These are phyloP conservation scores for Ophioderma brevispina DNA, from an alignment of 35 echinoderm and acorn worm species.

Conservation along the genomic window DNA sequence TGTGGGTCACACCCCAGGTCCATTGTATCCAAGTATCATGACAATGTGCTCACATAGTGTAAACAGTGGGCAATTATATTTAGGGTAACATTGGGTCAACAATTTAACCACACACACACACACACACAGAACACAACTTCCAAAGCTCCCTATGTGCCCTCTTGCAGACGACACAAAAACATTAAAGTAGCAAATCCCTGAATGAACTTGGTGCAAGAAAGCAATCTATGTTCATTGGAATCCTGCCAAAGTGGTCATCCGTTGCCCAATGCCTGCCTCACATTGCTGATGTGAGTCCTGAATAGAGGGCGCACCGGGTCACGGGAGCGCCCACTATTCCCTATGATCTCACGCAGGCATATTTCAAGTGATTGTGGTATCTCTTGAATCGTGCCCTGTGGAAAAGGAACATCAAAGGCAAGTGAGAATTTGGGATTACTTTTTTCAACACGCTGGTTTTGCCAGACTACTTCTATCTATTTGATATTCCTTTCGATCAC, in stretches of 20 bases:
- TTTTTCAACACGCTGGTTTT: too few species aligned
- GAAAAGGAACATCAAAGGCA: background rate
- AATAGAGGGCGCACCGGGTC: constrained; percentile 80
- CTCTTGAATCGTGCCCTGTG: constrained; percentile 97
- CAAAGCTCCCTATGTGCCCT: too few species aligned
- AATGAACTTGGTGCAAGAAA: constrained; percentile 77
- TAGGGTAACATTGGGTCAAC: constrained; percentile 97
- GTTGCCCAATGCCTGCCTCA: constrained; percentile 79
- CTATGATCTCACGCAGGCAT: constrained; percentile 81
- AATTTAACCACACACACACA: constrained; percentile 97
- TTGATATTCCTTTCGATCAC: background rate
- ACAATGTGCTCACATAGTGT: constrained; percentile 59
- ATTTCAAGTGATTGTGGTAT: constrained; percentile 92
- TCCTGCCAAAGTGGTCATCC: constrained; percentile 94
- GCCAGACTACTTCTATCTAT: background rate
- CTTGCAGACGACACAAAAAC: too few species aligned
- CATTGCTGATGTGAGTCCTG: constrained; percentile 65
- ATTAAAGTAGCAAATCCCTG: constrained; percentile 71
- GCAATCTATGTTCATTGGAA: constrained; percentile 99
- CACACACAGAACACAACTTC: too few species aligned
- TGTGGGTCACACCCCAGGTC: too few species aligned
- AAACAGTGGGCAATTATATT: constrained; percentile 83
- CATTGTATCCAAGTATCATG: too few species aligned
- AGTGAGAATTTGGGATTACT: too few species aligned
- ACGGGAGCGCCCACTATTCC: constrained; percentile 54